Percentiles rank a stretch among this genome's conserved stretches.
phyloP scores from a whole-genome alignment of 2,113 vertebrate species.

The Morphnarchus princeps region DNA sequence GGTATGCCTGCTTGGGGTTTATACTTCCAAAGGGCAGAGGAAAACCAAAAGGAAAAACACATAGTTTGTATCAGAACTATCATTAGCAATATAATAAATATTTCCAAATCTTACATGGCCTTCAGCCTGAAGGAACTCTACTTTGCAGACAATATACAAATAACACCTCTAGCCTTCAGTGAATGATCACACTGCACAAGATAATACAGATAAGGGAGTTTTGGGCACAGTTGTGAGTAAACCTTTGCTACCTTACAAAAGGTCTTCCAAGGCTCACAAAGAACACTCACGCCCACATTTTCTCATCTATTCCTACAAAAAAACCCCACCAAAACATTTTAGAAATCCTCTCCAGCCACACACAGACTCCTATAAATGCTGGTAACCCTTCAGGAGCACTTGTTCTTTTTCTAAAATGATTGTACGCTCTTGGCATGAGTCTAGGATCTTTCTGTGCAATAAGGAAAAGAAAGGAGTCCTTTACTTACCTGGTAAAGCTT shows the following conservation, averaged over 20 bases:
- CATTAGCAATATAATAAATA: neutral
- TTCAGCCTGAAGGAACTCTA: neutral
- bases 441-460: fast-evolving
- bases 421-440: fast-evolving
- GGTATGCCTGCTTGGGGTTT: neutral
- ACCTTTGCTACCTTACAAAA: neutral
- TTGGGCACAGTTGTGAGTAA: neutral
- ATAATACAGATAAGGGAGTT: neutral
- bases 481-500: conserved; percentile 54
- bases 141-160: neutral
- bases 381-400: neutral
- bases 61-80: neutral
- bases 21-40: neutral
- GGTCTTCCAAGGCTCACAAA: neutral
- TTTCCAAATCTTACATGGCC: neutral
- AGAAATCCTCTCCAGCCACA: neutral
- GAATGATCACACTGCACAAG: neutral
- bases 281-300: neutral
- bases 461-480: neutral
- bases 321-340: neutral
- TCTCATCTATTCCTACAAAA: neutral
- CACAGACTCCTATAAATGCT: neutral
- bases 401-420: neutral
- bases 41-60: neutral
- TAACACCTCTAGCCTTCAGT: neutral